A percentile compares a stretch with the other conserved stretches of the same genome.
phyloP scores from a whole-genome alignment of 2,797 vertebrate genomes.

The Helicolenus hilgendorfi region DNA sequence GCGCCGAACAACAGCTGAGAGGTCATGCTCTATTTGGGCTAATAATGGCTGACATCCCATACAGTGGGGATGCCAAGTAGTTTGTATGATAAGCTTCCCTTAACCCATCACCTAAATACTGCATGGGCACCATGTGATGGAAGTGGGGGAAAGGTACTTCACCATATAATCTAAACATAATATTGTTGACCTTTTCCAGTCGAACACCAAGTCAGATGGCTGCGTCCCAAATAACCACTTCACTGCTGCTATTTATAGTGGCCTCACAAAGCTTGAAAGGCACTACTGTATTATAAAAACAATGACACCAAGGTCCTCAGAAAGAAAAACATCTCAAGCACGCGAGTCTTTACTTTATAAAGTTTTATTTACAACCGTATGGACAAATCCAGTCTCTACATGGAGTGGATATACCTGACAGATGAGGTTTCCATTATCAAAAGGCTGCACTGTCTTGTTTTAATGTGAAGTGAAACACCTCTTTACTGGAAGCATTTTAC shows the following conservation, averaged over 20 bases:
- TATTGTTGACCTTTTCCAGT: slow-evolving; percentile 77
- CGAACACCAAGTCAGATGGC: slow-evolving; percentile 67
- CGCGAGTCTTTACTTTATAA: background rate
- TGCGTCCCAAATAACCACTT: slow-evolving; percentile 63
- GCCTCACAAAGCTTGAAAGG: slow-evolving; percentile 41
- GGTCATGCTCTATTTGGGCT: slow-evolving; percentile 20
- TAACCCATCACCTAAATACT: slow-evolving; percentile 56
- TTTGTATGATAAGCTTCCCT: slow-evolving; percentile 10
- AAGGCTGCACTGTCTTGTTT: background rate
- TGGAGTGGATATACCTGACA: background rate
- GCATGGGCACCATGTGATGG: slow-evolving; percentile 42
- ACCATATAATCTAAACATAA: slow-evolving; percentile 77
- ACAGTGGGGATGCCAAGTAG: slow-evolving; percentile 26
- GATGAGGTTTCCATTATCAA: background rate
- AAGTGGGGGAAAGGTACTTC: slow-evolving; percentile 83
- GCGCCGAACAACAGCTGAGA: slow-evolving; percentile 40
- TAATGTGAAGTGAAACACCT: slow-evolving; percentile 8
- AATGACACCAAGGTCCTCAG: background rate
- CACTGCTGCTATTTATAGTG: slow-evolving; percentile 73
- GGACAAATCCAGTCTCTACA: background rate
- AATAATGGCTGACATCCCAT: slow-evolving; percentile 30
- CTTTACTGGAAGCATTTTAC: slow-evolving; percentile 37
- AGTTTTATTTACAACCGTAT: slow-evolving; percentile 18
- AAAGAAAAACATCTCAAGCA: background rate
- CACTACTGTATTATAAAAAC: slow-evolving; percentile 3